Base-by-base conservation (phyloP, 1,140 invertebrate genomes). In the Drosophila mojavensis region DNA sequence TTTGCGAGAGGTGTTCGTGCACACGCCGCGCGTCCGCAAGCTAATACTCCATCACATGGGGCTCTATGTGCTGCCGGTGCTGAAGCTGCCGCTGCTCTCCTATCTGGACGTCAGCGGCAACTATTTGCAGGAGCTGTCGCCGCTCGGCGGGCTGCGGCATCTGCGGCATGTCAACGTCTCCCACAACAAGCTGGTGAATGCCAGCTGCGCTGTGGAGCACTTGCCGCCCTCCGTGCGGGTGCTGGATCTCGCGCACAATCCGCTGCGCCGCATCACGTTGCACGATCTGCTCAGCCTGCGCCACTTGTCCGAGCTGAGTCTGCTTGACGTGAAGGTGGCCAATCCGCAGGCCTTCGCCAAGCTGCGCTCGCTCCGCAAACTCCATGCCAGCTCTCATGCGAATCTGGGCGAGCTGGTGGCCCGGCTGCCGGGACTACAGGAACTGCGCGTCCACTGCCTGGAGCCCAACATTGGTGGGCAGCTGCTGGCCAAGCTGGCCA, bases 1-100 rank as follows among this genome's bases (percentile, higher is more conserved):
- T 92, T 97, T 97, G 82, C 97, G 97, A 79, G 97, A 98, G 92
- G 93, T 98, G n/a, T 97, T 97, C 81, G 96, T 97, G 84, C 97
- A 97, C 91, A 94, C 97, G 13, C 97, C 96, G 33, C 95, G 96
- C 74, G 93, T 98, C 30, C 95, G 96, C 85, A 94, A 95, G 85
- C 93, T 98, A 58, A 95, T 95, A 89, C 92, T 98, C 72, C 94
- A 95, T 50, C 95, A 94, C 88, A 95, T 96, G 88, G 96, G 96
- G 39, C 94, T 97, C 62, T 95, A 94, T 79, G 94, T 94, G 30
- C 94, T 96, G 66, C 97, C 97, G 41, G 94, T 94, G 60, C 93
- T 98, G 50, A 96, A 97, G 92, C 91, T 98, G 51, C 96, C 96
- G 7, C 93, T 94, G 65, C 95, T 92, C 5, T 91, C 91, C 4